Evolutionary conservation across 2,797 vertebrate genomes (phyloP).

Genomic region (Oreochromis mossambicus): DNA sequence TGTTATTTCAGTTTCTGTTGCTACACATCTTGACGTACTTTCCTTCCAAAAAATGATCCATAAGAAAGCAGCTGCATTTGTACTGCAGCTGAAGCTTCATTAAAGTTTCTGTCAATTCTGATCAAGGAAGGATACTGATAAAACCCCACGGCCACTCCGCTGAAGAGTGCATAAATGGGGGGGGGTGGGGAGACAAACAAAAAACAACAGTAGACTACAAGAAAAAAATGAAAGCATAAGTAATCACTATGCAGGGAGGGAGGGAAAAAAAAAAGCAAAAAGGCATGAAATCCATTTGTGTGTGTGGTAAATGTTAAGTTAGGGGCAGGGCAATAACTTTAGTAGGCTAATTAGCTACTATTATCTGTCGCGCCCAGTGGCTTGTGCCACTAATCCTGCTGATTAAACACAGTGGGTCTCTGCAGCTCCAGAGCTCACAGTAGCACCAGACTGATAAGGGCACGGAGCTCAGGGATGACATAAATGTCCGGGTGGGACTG

Average conservation of each 20-base stretch:
- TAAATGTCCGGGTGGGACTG: conserved; percentile 35
- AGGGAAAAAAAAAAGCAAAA: conserved; percentile 36
- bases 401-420: conserved; percentile 64
- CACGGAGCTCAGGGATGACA: conserved; percentile 48
- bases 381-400: conserved; percentile 60
- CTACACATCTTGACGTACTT: neutral
- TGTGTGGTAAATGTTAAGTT: conserved; percentile 58
- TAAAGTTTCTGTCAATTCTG: neutral
- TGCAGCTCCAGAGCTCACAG: conserved; percentile 36
- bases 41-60: neutral
- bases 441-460: conserved; percentile 45
- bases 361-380: conserved; percentile 66
- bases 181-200: neutral
- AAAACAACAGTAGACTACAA: neutral
- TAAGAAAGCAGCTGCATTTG: neutral
- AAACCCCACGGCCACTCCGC: neutral
- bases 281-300: conserved; percentile 61
- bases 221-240: conserved; percentile 1
- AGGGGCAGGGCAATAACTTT: conserved; percentile 57
- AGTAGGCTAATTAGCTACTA: conserved; percentile 69
- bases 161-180: neutral
- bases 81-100: neutral
- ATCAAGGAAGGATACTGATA: neutral
- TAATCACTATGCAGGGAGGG: conserved; percentile 19
- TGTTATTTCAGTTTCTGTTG: neutral